Conservation (phyloP, 2,113 vertebrate genomes). For the Rhabdornis inornatus region DNA sequence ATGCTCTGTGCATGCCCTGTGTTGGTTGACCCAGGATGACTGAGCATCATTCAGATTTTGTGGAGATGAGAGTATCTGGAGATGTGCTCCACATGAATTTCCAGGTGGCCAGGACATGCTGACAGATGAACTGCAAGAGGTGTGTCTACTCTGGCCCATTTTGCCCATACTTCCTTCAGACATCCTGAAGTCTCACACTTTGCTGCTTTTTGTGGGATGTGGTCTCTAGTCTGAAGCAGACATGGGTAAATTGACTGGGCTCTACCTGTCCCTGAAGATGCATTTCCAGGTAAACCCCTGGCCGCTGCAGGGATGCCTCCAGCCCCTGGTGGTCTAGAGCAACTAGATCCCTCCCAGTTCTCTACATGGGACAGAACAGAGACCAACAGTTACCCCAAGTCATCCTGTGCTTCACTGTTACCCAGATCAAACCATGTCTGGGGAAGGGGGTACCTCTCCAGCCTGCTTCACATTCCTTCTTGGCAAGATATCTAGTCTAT, state of each 20-base stretch:
- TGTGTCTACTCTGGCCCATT: not conserved
- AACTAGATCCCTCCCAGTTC: not conserved
- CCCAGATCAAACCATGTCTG: accelerated
- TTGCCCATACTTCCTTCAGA: not conserved
- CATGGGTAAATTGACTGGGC: not conserved
- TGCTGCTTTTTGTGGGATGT: not conserved
- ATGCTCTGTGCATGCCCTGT: not conserved
- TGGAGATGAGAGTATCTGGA: not conserved
- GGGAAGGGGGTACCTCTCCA: not conserved
- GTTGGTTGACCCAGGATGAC: not conserved
- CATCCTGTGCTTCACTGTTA: not conserved
- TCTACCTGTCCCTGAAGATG: not conserved
- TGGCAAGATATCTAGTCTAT: not conserved
- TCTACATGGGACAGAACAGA: not conserved
- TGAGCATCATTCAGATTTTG: not conserved
- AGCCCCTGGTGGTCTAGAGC: not conserved
- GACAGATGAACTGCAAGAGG: not conserved
- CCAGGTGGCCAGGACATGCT: not conserved
- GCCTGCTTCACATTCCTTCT: not conserved
- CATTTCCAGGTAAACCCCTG: not conserved
- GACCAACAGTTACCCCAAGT: not conserved
- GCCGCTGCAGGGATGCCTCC: not conserved
- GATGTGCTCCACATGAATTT: not conserved
- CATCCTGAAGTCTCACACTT: not conserved
- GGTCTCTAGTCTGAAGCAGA: not conserved